Base-by-base conservation (phyloP, 2,888 invertebrate species). In the Strigamia transsilvanica region DNA sequence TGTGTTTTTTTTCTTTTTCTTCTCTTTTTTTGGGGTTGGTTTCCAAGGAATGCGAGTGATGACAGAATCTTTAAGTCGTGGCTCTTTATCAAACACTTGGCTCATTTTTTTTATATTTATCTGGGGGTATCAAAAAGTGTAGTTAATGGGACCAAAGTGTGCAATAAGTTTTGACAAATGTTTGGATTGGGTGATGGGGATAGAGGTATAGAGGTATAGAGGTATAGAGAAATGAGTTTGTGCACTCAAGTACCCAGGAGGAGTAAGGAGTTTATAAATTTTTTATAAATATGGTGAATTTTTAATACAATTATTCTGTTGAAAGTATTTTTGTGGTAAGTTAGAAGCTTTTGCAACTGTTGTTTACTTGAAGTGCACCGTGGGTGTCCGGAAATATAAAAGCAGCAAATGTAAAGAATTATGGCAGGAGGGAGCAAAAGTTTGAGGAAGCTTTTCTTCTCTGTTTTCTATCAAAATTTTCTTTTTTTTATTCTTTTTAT, bases 371-470 rank as follows among this genome's bases (percentile, higher is more conserved):
- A 73, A 73, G 73, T 32, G 32, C 73, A 15, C 73, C n/a, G 15
- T 27, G 73, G 73, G 73, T 73, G 73, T 73, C 73, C 73, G 73
- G 27, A 73, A 73, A 73, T 73, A 73, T 73, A 73, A 73, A 73
- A 73, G 73, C 27, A 32, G 32, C 73, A 32, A 73, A 73, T 73
- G 12, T 73, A 73, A 73, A 73, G 73, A 73, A 73, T 73, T 73
- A 73, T 73, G 27, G 73, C 32, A 73, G 73, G 13, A 1, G 15
- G 73, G 73, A 73, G 73, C 32, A 73, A 73, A 73, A 73, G 73
- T 73, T 73, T 73, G 73, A 73, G 73, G 27, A 73, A 73, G 73
- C 73, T 73, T 73, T 73, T 73, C 73, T 73, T 73, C 73, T 73
- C 73, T 4, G n/a, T 73, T 73, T 73, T 73, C 27, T 73, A 73